These are phyloP conservation scores for Alsophila aescularia DNA, from an alignment of 2,888 invertebrate genomes.

Conservation along the genomic window DNA sequence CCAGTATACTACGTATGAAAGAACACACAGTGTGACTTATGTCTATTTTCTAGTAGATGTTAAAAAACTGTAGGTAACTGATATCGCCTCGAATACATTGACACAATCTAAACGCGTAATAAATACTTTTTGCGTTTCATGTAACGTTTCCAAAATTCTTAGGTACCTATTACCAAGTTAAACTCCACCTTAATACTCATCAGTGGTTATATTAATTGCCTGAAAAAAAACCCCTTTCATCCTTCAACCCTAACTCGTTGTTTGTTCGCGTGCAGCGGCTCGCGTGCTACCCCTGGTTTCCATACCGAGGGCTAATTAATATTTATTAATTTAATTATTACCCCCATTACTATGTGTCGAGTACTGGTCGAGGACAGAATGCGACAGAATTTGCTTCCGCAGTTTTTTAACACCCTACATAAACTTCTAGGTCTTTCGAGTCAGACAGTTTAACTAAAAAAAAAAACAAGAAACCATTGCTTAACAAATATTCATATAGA, in stretches of 20 bases:
- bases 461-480: too few species aligned
- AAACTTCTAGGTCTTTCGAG: too few species aligned
- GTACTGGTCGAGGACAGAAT: conserved; percentile 33
- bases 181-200: conserved; percentile 24
- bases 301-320: conserved; percentile 61
- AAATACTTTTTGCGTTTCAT: too few species aligned
- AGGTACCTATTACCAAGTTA: conserved; percentile 5
- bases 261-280: conserved; percentile 48
- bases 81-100: too few species aligned
- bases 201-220: conserved; percentile 30
- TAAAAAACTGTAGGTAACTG: too few species aligned
- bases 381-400: conserved; percentile 24
- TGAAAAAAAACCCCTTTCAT: conserved; percentile 37
- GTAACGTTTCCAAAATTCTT: background rate
- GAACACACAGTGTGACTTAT: too few species aligned
- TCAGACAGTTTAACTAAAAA: too few species aligned
- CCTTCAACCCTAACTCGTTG: conserved; percentile 26
- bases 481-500: too few species aligned
- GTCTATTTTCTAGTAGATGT: too few species aligned
- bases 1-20: too few species aligned
- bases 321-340: conserved; percentile 73
- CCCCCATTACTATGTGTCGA: conserved; percentile 47
- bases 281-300: conserved; percentile 50
- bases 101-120: too few species aligned
- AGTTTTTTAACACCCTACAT: background rate